Conservation (phyloP, 1,140 invertebrate species). For the Drosophila nikananu region DNA sequence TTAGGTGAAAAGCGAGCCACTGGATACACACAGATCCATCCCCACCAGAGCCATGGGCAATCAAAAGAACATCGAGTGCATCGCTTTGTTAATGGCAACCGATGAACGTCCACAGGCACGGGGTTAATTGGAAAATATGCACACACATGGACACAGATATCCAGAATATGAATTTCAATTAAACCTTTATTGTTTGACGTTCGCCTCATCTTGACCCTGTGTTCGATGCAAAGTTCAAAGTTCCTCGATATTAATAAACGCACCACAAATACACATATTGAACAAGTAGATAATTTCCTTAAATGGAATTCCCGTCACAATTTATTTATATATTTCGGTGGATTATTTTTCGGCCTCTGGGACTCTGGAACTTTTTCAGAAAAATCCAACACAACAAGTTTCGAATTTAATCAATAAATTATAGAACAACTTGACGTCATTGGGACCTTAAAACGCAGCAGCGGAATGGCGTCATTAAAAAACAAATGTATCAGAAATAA, state of each 20-base stretch:
- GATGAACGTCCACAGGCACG: constrained; percentile 11
- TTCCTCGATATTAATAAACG: constrained; percentile 26
- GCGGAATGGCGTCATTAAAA: constrained; percentile 27
- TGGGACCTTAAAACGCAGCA: constrained; percentile 27
- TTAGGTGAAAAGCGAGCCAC: constrained; percentile 26
- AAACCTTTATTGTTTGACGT: constrained; percentile 40
- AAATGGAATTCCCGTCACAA: constrained; percentile 10
- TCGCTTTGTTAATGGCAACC: constrained; percentile 45
- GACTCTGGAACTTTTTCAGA: constrained; percentile 36
- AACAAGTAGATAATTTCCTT: constrained; percentile 12
- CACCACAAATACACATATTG: constrained; percentile 4
- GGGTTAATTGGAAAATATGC: constrained; percentile 49
- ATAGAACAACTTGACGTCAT: constrained; percentile 43
- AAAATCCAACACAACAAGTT: constrained; percentile 27
- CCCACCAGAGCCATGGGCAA: constrained; percentile 28
- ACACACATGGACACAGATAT: constrained; percentile 19
- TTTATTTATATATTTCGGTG: constrained; percentile 23
- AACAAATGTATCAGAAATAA: constrained; percentile 28
- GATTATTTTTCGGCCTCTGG: constrained; percentile 13
- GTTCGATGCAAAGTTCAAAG: constrained; percentile 41
- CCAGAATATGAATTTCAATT: constrained; percentile 53
- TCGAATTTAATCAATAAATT: constrained; percentile 46
- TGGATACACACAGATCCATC: constrained; percentile 31
- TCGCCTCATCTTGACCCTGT: constrained; percentile 40
- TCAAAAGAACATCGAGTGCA: constrained; percentile 53